A percentile compares a stretch with the other conserved stretches of the same genome.
These are phyloP conservation scores for Himalopsyche kuldschensis DNA, from an alignment of 2,888 invertebrate species.

Conservation along the genomic window DNA sequence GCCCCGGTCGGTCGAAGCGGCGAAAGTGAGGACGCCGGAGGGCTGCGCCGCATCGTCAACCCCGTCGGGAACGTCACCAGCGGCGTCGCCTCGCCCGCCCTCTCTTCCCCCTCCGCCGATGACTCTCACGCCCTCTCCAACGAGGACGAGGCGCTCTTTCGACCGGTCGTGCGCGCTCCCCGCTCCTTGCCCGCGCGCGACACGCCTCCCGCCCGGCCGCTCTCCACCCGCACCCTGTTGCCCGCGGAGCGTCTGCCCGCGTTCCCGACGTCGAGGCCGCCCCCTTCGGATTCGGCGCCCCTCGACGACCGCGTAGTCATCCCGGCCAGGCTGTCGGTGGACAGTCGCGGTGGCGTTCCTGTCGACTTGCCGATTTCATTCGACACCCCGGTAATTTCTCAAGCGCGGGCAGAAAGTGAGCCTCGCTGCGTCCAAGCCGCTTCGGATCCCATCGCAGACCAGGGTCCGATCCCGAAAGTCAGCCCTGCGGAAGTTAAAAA, in stretches of 20 bases:
- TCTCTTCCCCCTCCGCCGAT: conserved; percentile 49
- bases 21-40: conserved; percentile 20
- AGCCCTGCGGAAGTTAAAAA: not conserved
- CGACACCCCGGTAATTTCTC: not conserved
- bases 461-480: not conserved
- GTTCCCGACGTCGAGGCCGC: conserved; percentile 40
- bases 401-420: not conserved
- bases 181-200: conserved; percentile 48
- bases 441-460: not conserved
- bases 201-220: conserved; percentile 46
- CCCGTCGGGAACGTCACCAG: conserved; percentile 74
- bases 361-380: not conserved
- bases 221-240: conserved; percentile 51
- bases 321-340: conserved; percentile 29
- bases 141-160: conserved; percentile 70
- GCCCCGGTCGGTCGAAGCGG: conserved; percentile 46
- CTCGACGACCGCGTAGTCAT: conserved; percentile 35
- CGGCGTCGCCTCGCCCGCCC: conserved; percentile 48
- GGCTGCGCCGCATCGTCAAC: conserved; percentile 72
- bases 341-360: not conserved
- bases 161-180: conserved; percentile 64
- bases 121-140: conserved; percentile 54
- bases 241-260: conserved; percentile 46
- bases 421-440: not conserved
- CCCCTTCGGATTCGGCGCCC: conserved; percentile 22